Evolutionary conservation across 1,140 invertebrate genomes (phyloP), one percentile per base, ranked within the genome.

Genomic region (Monochamus saltuarius): DNA sequence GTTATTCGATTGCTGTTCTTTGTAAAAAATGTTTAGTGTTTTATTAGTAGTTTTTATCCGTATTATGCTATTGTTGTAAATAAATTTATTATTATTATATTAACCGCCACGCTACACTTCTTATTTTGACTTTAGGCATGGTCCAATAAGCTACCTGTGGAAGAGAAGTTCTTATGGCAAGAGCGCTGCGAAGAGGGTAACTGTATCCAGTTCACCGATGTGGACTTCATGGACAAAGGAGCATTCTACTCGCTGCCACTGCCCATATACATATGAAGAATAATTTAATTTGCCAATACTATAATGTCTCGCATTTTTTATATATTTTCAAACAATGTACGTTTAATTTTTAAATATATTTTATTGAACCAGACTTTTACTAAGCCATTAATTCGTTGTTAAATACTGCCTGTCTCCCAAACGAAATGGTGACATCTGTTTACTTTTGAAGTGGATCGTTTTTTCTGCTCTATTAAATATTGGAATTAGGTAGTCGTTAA

Each of bases 91-190:
- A n/a, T n/a, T n/a, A n/a, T n/a, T n/a, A n/a, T n/a, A n/a, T n/a
- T n/a, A n/a, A n/a, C n/a, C n/a, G n/a, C n/a, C n/a, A n/a, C n/a
- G n/a, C 2, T 56, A 19, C 13, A 34, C 4, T 13, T 34, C 2
- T 52, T 49, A 40, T 22, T 59, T 34, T 38, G 37, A 34, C 61
- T 65, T 53, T 36, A 75, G 72, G 72, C 62, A 8, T 75, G 73
- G 73, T 66, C 36, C 22, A 68, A 72, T 45, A 67, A 61, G 36
- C 53, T 75, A 29, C 53, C 65, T 8, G 17, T 56, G 10, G 13
- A 60, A 35, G 60, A 68, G 9, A 62, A 52, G 14, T 59, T 64
- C 10, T 70, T 72, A 40, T 75, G 73, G 73, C 56, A 49, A 38
- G 56, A 62, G 9, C 71, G 73, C 39, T 62, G 65, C 38, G 56